Percentiles rank a stretch among this genome's conserved stretches.
These are phyloP conservation scores for Ylistrum balloti DNA, from an alignment of 1,140 invertebrate species.

Conservation along the genomic window DNA sequence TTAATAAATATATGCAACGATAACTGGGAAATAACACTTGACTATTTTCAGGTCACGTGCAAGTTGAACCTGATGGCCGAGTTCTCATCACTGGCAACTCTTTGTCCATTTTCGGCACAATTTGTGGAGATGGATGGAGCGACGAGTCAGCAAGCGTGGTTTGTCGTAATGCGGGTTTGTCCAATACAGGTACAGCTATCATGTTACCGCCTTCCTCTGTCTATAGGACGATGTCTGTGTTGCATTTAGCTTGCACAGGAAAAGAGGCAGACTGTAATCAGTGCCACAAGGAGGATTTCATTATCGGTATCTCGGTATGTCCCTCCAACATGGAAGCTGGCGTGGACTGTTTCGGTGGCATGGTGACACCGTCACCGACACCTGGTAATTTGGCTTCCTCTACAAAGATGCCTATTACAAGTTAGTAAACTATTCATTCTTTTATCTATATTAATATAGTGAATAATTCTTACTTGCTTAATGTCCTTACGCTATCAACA, in stretches of 20 bases:
- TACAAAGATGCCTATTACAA: background rate
- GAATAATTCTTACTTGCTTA: too few species aligned
- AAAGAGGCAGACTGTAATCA: background rate
- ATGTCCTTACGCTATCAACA: too few species aligned
- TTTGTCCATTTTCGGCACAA: background rate
- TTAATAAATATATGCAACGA: too few species aligned
- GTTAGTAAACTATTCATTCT: background rate
- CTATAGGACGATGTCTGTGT: background rate
- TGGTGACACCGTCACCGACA: background rate
- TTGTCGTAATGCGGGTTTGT: background rate
- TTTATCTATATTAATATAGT: too few species aligned
- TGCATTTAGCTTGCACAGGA: background rate
- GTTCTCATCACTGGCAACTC: background rate
- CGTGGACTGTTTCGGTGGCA: constrained; percentile 2
- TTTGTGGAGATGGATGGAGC: background rate
- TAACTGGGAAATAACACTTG: too few species aligned
- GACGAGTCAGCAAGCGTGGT: background rate
- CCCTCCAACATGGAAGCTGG: background rate
- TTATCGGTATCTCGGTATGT: background rate
- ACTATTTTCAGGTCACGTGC: background rate
- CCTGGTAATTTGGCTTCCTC: background rate
- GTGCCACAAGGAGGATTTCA: background rate
- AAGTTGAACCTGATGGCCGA: background rate
- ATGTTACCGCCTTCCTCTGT: background rate
- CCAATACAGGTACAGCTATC: background rate